Percentiles rank a stretch among this genome's conserved stretches.
Evolutionary conservation across 2,888 invertebrate genomes (phyloP).

Genomic region (Zaprionus obscuricornis): DNA sequence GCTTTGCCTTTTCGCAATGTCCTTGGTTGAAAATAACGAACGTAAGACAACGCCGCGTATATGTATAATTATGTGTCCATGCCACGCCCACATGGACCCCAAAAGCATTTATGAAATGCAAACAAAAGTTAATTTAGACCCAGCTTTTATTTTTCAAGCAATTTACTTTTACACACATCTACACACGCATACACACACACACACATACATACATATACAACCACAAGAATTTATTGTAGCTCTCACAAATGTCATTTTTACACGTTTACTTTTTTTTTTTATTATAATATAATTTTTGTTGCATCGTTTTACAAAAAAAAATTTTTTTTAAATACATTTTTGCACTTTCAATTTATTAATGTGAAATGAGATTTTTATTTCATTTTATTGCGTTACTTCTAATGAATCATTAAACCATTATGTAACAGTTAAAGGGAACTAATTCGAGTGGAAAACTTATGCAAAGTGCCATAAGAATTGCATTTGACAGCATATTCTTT

Average conservation of each 20-base stretch:
- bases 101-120: conserved; percentile 65
- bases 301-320: conserved; percentile 42
- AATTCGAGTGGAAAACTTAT: conserved; percentile 35
- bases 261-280: conserved; percentile 16
- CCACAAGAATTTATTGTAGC: conserved; percentile 32
- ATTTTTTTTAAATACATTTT: conserved; percentile 65
- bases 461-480: conserved; percentile 57
- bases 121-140: conserved; percentile 81
- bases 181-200: conserved; percentile 1
- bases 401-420: conserved; percentile 28
- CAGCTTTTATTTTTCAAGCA: conserved; percentile 79
- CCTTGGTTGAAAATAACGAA: conserved; percentile 60
- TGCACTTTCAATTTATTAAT: conserved; percentile 70
- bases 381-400: too few species aligned
- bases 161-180: conserved; percentile 60
- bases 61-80: conserved; percentile 69
- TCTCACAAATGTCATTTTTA: conserved; percentile 40
- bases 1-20: conserved; percentile 26
- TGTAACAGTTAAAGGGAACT: conserved; percentile 9
- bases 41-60: conserved; percentile 78
- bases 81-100: conserved; percentile 6
- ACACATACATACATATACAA: conserved; percentile 3
- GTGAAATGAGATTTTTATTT: too few species aligned
- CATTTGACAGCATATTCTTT: conserved; percentile 69
- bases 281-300: conserved; percentile 24